These are phyloP conservation scores for Caretta caretta DNA, from an alignment of 2,113 vertebrate species.

Conservation along the genomic window DNA sequence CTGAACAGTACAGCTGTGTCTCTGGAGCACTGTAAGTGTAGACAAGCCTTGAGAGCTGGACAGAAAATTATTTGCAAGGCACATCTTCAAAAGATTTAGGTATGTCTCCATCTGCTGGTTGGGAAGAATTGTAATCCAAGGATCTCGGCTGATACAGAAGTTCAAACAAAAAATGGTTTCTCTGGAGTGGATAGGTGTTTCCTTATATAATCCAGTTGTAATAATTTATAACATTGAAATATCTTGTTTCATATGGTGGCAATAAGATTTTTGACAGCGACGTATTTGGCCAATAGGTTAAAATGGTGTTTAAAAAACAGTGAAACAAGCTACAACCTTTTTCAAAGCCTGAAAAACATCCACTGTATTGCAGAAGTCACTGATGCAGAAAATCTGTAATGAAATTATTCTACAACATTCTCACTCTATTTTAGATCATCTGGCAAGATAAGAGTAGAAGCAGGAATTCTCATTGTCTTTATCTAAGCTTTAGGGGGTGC, in stretches of 20 bases:
- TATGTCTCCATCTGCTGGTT: not conserved
- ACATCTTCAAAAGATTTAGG: not conserved
- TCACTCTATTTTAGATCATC: not conserved
- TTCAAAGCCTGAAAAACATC: not conserved
- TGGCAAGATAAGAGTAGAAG: constrained; percentile 23
- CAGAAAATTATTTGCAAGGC: not conserved
- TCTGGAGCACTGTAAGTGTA: not conserved
- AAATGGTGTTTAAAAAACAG: not conserved
- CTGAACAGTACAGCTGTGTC: not conserved
- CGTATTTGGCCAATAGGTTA: not conserved
- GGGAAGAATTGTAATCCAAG: not conserved
- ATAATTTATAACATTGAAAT: not conserved
- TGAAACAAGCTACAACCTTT: not conserved
- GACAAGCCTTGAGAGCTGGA: not conserved
- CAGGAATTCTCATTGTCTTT: not conserved
- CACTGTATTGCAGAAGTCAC: not conserved
- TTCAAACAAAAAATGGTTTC: too few relatives aligned
- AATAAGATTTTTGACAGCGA: not conserved
- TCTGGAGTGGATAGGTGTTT: too few relatives aligned
- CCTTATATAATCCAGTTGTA: not conserved
- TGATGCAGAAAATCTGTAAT: not conserved
- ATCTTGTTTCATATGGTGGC: not conserved
- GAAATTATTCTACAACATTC: not conserved
- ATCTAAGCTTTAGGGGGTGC: constrained; percentile 53
- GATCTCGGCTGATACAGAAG: not conserved